These are phyloP conservation scores for Cheilosia urbana DNA, from an alignment of 2,888 invertebrate species.

Conservation along the genomic window DNA sequence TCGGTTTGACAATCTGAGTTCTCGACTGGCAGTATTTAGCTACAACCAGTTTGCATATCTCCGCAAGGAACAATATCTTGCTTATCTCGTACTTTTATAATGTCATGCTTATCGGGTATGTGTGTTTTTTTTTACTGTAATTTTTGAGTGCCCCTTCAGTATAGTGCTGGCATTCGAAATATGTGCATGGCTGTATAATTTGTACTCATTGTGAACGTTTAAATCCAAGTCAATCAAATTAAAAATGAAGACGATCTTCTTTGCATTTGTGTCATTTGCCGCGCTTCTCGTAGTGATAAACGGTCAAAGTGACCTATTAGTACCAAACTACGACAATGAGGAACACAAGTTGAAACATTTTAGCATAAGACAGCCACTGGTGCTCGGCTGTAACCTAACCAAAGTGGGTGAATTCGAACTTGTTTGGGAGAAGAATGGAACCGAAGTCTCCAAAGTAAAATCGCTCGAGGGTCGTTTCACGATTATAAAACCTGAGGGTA, in stretches of 20 bases:
- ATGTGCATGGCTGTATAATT: conserved; percentile 9
- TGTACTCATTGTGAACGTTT: not conserved
- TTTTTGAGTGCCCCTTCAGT: conserved; percentile 6
- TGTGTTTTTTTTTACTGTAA: conserved; percentile 35
- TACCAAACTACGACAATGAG: conserved; percentile 82
- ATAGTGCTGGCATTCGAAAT: conserved; percentile 4
- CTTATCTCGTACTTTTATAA: conserved; percentile 28
- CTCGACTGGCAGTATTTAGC: not conserved
- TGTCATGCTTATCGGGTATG: conserved; percentile 5
- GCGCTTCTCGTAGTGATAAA: conserved; percentile 1
- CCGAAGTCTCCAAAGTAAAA: conserved; percentile 81
- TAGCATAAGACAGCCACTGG: conserved; percentile 81
- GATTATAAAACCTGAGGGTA: conserved; percentile 83
- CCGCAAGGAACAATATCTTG: conserved; percentile 18
- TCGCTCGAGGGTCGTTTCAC: conserved; percentile 83
- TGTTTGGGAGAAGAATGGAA: conserved; percentile 84
- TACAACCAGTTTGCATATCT: conserved; percentile 26
- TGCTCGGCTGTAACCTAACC: conserved; percentile 82
- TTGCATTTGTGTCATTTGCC: conserved; percentile 19
- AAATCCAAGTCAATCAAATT: not conserved
- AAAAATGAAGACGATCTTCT: conserved; percentile 22
- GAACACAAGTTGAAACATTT: conserved; percentile 81
- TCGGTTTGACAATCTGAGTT: not conserved
- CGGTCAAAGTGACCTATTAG: conserved; percentile 79
- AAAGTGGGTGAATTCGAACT: conserved; percentile 78